Conservation (phyloP, 2,797 vertebrate species). For the Sebastes matsubarae region DNA sequence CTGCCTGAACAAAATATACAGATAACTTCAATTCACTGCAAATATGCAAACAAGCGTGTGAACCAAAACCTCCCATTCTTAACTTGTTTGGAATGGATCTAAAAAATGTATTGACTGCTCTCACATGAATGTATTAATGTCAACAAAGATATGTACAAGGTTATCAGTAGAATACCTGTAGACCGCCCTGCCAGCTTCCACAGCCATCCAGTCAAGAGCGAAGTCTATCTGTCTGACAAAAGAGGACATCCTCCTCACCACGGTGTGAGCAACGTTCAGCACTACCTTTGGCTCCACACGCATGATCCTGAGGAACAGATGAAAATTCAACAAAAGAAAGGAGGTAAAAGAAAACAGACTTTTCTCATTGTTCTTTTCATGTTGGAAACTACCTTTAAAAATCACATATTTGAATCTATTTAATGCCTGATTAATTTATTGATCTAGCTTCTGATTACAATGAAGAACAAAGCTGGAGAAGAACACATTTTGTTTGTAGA, state of each 20-base stretch:
- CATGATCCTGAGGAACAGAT: slow-evolving; percentile 78
- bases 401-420: neutral
- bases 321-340: neutral
- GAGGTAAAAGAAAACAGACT: neutral
- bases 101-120: neutral
- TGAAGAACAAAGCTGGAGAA: neutral
- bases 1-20: slow-evolving; percentile 79
- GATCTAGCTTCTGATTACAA: neutral
- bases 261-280: slow-evolving; percentile 90
- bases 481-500: neutral
- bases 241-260: slow-evolving; percentile 91
- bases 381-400: neutral
- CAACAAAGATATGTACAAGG: neutral
- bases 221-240: slow-evolving; percentile 97
- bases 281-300: slow-evolving; percentile 90
- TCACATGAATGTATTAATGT: neutral
- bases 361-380: neutral
- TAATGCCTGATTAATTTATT: neutral
- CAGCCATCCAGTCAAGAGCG: slow-evolving; percentile 96
- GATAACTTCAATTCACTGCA: neutral
- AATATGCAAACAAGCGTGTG: slow-evolving; percentile 2
- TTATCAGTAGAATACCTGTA: slow-evolving; percentile 83
- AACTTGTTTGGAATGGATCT: neutral
- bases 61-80: neutral
- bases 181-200: slow-evolving; percentile 93